A percentile compares a stretch with the other conserved stretches of the same genome.
Evolutionary conservation across 1,140 invertebrate genomes (phyloP).

Genomic region (Phenacoccus solenopsis): DNA sequence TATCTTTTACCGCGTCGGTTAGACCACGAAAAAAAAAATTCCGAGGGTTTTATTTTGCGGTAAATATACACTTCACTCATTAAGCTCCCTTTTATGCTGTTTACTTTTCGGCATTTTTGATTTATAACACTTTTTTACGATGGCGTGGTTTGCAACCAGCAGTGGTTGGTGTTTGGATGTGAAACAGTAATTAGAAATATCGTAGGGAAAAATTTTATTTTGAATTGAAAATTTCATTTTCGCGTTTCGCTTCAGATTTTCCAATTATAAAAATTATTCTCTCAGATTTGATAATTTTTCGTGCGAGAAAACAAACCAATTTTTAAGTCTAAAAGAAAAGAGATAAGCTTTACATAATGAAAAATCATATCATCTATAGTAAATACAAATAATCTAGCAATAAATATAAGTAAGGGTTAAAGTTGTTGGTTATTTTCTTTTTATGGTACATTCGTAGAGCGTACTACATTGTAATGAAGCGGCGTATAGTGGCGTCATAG

Average conservation of each 20-base stretch:
- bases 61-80: background rate
- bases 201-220: background rate
- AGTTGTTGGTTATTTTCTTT: conserved; percentile 18
- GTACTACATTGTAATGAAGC: background rate
- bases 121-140: background rate
- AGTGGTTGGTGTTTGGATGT: too few species aligned
- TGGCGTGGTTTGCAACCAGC: too few species aligned
- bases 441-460: background rate
- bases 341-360: background rate
- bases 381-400: conserved; percentile 4
- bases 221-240: too few species aligned
- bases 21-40: background rate
- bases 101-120: background rate
- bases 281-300: too few species aligned
- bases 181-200: too few species aligned
- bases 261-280: too few species aligned
- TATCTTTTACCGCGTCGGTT: conserved; percentile 1
- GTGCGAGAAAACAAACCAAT: background rate
- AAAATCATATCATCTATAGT: background rate
- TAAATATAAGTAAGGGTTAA: background rate
- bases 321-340: background rate
- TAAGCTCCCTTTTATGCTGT: background rate
- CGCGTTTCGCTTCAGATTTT: too few species aligned
- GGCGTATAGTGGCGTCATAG: conserved; percentile 4
- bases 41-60: background rate